Evolutionary conservation across 2,797 vertebrate genomes (phyloP).

Genomic region (Denticeps clupeoides): DNA sequence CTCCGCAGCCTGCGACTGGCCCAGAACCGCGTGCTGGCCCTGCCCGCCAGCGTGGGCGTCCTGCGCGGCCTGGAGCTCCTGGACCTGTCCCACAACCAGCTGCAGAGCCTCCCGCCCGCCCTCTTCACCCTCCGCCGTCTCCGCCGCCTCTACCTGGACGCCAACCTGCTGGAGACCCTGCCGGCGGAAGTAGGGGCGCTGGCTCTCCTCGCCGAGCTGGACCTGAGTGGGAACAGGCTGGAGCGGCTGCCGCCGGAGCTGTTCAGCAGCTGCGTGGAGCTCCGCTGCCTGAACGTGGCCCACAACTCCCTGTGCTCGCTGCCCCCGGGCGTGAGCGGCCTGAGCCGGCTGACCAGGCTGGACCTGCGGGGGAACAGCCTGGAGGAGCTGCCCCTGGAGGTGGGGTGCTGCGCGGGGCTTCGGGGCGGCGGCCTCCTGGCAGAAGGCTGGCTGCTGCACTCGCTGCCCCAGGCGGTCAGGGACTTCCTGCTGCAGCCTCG

Average conservation of each 20-base stretch:
- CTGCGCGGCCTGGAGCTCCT: conserved; percentile 57
- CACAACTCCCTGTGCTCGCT: conserved; percentile 52
- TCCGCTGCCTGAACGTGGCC: conserved; percentile 49
- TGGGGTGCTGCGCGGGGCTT: conserved; percentile 51
- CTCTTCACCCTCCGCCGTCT: conserved; percentile 58
- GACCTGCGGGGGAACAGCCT: conserved; percentile 62
- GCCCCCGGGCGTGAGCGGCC: conserved; percentile 36
- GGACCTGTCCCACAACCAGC: conserved; percentile 58
- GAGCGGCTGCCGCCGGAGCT: conserved; percentile 52
- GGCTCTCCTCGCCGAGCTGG: conserved; percentile 49
- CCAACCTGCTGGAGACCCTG: conserved; percentile 54
- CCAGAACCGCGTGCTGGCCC: conserved; percentile 47
- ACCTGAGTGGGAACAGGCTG: conserved; percentile 57
- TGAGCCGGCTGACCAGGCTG: conserved; percentile 48
- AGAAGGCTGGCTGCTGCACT: conserved; percentile 56
- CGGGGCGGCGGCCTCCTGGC: conserved; percentile 52
- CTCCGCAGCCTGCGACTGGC: conserved; percentile 56
- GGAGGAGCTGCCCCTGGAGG: conserved; percentile 52
- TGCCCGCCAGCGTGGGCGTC: conserved; percentile 50
- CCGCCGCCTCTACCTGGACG: conserved; percentile 56
- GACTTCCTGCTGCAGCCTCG: conserved; percentile 37
- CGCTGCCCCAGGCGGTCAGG: conserved; percentile 47
- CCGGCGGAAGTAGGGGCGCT: conserved; percentile 50
- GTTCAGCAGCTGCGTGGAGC: conserved; percentile 46
- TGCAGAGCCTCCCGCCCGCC: conserved; percentile 49